Conservation (phyloP, 1,140 invertebrate genomes). For the Halictus rubicundus region DNA sequence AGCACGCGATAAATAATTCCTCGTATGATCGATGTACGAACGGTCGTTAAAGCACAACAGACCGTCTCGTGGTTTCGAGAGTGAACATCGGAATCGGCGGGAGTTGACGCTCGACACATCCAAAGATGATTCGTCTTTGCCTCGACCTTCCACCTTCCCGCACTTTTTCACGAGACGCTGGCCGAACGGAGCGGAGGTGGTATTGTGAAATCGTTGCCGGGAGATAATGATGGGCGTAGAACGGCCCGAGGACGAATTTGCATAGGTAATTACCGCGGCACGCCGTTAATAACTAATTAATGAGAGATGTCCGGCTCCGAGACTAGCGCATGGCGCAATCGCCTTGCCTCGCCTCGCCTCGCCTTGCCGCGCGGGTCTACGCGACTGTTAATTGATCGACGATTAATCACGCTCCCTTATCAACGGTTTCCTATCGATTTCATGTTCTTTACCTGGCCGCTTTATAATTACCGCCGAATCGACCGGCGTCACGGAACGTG, state of each 20-base stretch:
- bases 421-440: slow-evolving; percentile 27
- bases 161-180: slow-evolving; percentile 45
- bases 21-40: slow-evolving; percentile 20
- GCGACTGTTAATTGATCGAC: slow-evolving; percentile 62
- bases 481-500: slow-evolving; percentile 11
- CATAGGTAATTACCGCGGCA: slow-evolving; percentile 68
- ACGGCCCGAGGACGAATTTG: slow-evolving; percentile 56
- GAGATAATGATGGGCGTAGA: slow-evolving; percentile 55
- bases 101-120: slow-evolving; percentile 43
- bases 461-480: slow-evolving; percentile 25
- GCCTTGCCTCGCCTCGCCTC: background rate
- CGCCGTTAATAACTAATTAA: slow-evolving; percentile 71
- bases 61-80: slow-evolving; percentile 6
- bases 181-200: slow-evolving; percentile 8
- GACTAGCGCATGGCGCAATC: slow-evolving; percentile 50
- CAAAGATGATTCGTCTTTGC: slow-evolving; percentile 55
- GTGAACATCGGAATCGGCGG: slow-evolving; percentile 2
- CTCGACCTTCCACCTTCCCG: slow-evolving; percentile 52
- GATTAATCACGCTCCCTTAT: slow-evolving; percentile 57
- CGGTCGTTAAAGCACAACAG: slow-evolving; percentile 21
- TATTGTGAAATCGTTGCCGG: slow-evolving; percentile 53
- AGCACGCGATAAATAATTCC: slow-evolving; percentile 31
- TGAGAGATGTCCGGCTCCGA: slow-evolving; percentile 46
- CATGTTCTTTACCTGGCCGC: background rate
- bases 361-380: background rate